These are phyloP conservation scores for Parelbella ahira DNA, from an alignment of 2,888 invertebrate species.

Conservation along the genomic window DNA sequence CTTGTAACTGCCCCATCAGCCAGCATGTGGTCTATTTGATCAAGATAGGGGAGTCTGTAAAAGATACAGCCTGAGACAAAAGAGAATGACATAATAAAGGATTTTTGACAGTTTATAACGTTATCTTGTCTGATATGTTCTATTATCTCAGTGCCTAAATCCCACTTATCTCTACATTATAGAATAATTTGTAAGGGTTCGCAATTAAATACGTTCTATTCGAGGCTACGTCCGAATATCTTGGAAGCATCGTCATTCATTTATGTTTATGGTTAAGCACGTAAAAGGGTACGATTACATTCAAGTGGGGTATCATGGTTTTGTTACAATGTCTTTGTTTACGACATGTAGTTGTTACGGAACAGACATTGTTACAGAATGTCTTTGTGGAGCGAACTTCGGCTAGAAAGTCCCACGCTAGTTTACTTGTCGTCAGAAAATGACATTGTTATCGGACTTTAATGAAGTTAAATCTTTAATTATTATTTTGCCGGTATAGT, in stretches of 20 bases:
- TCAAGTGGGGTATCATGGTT: conserved; percentile 11
- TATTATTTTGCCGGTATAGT: too few species aligned
- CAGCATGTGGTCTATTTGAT: too few species aligned
- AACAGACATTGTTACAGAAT: conserved; percentile 1
- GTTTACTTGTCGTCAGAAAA: too few species aligned
- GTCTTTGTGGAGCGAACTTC: neutral
- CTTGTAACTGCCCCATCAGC: too few species aligned
- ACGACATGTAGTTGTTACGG: conserved; percentile 5
- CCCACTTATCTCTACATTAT: conserved; percentile 1
- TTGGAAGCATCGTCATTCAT: conserved; percentile 14
- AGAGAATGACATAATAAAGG: too few species aligned
- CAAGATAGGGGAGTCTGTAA: too few species aligned
- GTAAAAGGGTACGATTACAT: conserved; percentile 13
- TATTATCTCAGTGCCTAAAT: neutral
- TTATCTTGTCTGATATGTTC: too few species aligned
- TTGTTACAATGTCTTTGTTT: conserved; percentile 5
- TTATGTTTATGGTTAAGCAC: conserved; percentile 15
- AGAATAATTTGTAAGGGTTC: conserved; percentile 6
- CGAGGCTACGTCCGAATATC: conserved; percentile 6
- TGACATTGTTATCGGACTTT: too few species aligned
- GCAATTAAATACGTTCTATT: conserved; percentile 11
- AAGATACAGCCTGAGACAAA: too few species aligned
- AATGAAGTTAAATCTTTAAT: too few species aligned
- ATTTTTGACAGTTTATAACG: too few species aligned
- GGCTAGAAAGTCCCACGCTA: too few species aligned